phyloP scores from a whole-genome alignment of 64 coral and sea anemone species.

The Dendrophyllia cribrosa region DNA sequence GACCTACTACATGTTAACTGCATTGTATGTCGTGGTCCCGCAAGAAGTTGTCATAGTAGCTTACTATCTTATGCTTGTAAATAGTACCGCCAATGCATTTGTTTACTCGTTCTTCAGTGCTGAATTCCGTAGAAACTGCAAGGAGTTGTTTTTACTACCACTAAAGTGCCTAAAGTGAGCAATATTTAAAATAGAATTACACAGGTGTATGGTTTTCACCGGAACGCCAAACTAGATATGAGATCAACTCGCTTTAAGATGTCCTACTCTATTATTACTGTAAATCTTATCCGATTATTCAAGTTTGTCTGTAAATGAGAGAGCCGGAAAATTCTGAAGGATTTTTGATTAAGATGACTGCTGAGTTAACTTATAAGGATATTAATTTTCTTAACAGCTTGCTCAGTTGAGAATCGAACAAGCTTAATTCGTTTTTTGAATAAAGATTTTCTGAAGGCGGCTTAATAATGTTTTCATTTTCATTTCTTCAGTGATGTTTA shows the following conservation, averaged over 20 bases:
- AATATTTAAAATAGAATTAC: background rate
- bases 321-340: background rate
- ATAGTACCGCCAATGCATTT: constrained; percentile 90
- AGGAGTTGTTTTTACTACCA: constrained; percentile 12
- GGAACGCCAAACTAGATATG: too few relatives aligned
- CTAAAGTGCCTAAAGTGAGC: background rate
- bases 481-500: too few relatives aligned
- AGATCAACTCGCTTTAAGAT: too few relatives aligned
- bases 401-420: too few relatives aligned
- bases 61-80: constrained; percentile 91
- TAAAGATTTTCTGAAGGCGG: too few relatives aligned
- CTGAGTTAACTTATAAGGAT: too few relatives aligned
- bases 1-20: constrained; percentile 55
- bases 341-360: background rate
- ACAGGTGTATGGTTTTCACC: background rate
- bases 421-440: too few relatives aligned
- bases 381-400: too few relatives aligned
- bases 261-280: too few relatives aligned
- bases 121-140: constrained; percentile 80
- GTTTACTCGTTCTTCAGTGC: constrained; percentile 93
- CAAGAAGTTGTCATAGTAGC: constrained; percentile 60
- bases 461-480: too few relatives aligned
- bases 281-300: background rate
- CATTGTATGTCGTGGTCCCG: constrained; percentile 36
- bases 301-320: background rate